These are phyloP conservation scores for Gobio occitaniae DNA, from an alignment of 2,797 vertebrate genomes.

Conservation along the genomic window DNA sequence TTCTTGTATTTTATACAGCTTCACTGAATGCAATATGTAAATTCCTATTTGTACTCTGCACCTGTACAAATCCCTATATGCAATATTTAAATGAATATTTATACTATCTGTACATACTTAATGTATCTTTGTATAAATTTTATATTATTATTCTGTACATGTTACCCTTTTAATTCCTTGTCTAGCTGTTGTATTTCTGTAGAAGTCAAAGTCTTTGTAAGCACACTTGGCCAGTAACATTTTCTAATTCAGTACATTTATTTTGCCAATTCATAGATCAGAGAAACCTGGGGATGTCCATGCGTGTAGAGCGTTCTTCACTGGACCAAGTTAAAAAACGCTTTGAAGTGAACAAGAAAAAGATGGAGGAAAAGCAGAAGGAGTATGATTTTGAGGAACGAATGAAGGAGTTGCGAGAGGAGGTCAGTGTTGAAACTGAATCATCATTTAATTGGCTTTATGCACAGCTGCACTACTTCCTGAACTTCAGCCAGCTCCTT, in stretches of 20 bases:
- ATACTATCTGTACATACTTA: too few species aligned
- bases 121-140: not conserved
- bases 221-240: not conserved
- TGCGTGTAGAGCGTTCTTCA: conserved; percentile 96
- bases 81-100: not conserved
- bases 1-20: not conserved
- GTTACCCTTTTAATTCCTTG: not conserved
- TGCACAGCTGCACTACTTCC: too few species aligned
- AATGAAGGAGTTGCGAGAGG: conserved; percentile 96
- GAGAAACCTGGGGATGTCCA: conserved; percentile 97
- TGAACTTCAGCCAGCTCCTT: too few species aligned
- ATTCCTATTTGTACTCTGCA: not conserved
- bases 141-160: not conserved
- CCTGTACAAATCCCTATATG: not conserved
- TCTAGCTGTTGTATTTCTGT: not conserved
- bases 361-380: conserved; percentile 98
- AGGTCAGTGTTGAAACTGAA: conserved; percentile 78
- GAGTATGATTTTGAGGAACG: conserved; percentile 98
- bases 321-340: conserved; percentile 98
- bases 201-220: not conserved
- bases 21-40: not conserved
- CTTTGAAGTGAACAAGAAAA: conserved; percentile 97
- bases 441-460: too few species aligned
- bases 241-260: not conserved
- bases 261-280: conserved; percentile 81